Evolutionary conservation across 2,797 vertebrate genomes (phyloP).

Genomic region (Chanos chanos): DNA sequence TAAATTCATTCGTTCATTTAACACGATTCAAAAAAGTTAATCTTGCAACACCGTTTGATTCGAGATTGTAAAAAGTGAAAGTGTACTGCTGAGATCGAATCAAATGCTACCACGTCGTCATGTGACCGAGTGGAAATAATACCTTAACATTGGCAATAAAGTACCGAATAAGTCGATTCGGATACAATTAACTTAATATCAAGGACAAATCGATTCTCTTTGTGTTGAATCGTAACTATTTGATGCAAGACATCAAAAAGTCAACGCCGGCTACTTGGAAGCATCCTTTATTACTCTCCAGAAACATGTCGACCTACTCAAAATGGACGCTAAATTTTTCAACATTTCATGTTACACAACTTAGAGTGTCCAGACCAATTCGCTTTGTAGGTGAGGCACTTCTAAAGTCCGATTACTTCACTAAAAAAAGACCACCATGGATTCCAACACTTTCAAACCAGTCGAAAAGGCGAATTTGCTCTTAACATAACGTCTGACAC

Average conservation of each 20-base stretch:
- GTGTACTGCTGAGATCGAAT: slow-evolving; percentile 68
- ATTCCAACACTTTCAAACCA: slow-evolving; percentile 28
- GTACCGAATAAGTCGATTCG: slow-evolving; percentile 60
- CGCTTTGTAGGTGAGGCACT: background rate
- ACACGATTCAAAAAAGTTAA: slow-evolving; percentile 42
- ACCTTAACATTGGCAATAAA: slow-evolving; percentile 64
- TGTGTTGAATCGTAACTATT: slow-evolving; percentile 8
- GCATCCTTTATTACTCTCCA: slow-evolving; percentile 67
- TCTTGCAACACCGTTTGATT: slow-evolving; percentile 32
- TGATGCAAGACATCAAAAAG: slow-evolving; percentile 27
- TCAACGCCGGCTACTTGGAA: slow-evolving; percentile 41
- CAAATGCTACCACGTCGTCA: slow-evolving; percentile 70
- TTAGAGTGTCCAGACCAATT: slow-evolving; percentile 47
- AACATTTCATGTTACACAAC: slow-evolving; percentile 65
- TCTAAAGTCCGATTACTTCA: background rate
- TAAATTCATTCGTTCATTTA: background rate
- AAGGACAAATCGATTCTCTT: background rate
- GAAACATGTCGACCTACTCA: slow-evolving; percentile 92
- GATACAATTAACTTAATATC: slow-evolving; percentile 6
- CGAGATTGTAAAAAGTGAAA: slow-evolving; percentile 65
- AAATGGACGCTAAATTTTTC: slow-evolving; percentile 88
- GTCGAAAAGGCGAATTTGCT: slow-evolving; percentile 21
- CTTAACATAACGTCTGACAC: slow-evolving; percentile 4
- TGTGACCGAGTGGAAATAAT: slow-evolving; percentile 72
- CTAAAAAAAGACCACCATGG: background rate